These are phyloP conservation scores for sheep (Ovis aries) DNA, from an alignment of 2,113 vertebrate genomes.

Conservation along the genomic window ARS-UI_Ramb_v3.0 NC_056073.1:7683001-7683500, in stretches of 20 bases:
- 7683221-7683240: conserved; percentile 90
- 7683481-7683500: conserved; percentile 92
- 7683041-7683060: too few species aligned
- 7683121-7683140: too few species aligned
- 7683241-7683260: conserved; percentile 93
- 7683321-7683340: conserved; percentile 86
- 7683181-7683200: too few species aligned
- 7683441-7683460: conserved; percentile 94
- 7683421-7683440: conserved; percentile 90
- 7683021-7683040: too few species aligned
- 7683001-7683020: too few species aligned
- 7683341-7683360: conserved; percentile 87
- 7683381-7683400: conserved; percentile 90
- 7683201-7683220: conserved; percentile 95
- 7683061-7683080: too few species aligned
- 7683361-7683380: conserved; percentile 89
- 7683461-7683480: conserved; percentile 90
- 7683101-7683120: too few species aligned
- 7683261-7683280: conserved; percentile 87
- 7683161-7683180: too few species aligned
- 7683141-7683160: too few species aligned
- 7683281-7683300: conserved; percentile 91
- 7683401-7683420: conserved; percentile 92
- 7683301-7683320: conserved; percentile 95
- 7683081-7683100: too few species aligned